Conservation (phyloP, 2,888 invertebrate species). For the Andrena marginata region DNA sequence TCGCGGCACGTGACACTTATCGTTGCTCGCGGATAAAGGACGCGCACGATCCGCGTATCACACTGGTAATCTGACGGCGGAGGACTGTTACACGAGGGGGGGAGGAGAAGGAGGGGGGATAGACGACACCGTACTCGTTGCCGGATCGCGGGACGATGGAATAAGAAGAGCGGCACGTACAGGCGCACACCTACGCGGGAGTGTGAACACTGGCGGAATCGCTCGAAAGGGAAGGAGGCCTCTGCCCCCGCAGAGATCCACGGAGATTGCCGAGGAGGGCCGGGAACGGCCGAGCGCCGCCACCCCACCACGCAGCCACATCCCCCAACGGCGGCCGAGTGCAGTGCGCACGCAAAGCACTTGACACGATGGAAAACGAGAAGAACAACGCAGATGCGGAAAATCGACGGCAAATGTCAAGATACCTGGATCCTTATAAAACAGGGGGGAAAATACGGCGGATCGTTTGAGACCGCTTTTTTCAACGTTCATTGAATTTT, state of each 20-base stretch:
- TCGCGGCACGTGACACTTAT: background rate
- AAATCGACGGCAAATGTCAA: slow-evolving; percentile 61
- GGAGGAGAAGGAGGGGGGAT: background rate
- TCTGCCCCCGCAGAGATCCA: slow-evolving; percentile 84
- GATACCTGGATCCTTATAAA: slow-evolving; percentile 30
- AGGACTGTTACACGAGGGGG: slow-evolving; percentile 9
- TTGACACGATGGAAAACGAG: slow-evolving; percentile 59
- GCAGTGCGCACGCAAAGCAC: slow-evolving; percentile 66
- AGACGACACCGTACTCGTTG: slow-evolving; percentile 31
- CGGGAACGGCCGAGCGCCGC: slow-evolving; percentile 73
- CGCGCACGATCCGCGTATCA: slow-evolving; percentile 25
- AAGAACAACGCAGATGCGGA: slow-evolving; percentile 64
- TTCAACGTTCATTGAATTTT: too few species aligned
- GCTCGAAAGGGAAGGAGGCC: slow-evolving; percentile 75
- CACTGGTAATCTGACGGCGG: slow-evolving; percentile 9
- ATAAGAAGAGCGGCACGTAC: slow-evolving; percentile 53
- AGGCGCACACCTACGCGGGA: slow-evolving; percentile 73
- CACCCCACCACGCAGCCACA: slow-evolving; percentile 63
- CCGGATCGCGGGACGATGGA: slow-evolving; percentile 46
- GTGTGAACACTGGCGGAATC: slow-evolving; percentile 71
- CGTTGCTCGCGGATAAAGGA: background rate
- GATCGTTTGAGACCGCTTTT: background rate
- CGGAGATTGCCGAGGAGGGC: slow-evolving; percentile 77
- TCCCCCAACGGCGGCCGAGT: slow-evolving; percentile 56
- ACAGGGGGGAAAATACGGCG: background rate